Conservation (phyloP, 2,797 vertebrate species). For the Salmo trutta region DNA sequence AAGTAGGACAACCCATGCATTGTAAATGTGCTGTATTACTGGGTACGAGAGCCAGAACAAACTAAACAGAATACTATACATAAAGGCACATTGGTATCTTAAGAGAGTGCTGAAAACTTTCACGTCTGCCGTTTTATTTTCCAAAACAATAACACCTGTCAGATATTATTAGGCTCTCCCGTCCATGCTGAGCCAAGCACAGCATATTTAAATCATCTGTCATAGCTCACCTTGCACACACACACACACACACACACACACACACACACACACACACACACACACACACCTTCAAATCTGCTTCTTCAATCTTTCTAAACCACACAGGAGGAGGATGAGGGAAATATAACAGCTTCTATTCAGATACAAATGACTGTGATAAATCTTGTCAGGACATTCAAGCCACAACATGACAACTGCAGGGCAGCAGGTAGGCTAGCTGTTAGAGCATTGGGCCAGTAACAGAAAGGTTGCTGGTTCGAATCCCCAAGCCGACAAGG, state of each 20-base stretch:
- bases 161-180: neutral
- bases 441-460: neutral
- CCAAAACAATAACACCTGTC: neutral
- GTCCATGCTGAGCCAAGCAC: neutral
- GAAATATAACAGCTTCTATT: constrained; percentile 9
- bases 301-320: constrained; percentile 27
- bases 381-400: too few species aligned
- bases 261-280: too few species aligned
- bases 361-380: constrained; percentile 20
- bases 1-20: too few species aligned
- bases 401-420: neutral
- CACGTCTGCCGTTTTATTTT: neutral
- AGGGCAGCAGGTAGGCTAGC: neutral
- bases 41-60: neutral
- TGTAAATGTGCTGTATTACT: neutral
- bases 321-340: neutral
- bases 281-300: neutral
- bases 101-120: neutral
- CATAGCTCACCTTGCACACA: neutral
- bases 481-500: too few species aligned
- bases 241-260: too few species aligned
- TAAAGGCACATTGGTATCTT: neutral
- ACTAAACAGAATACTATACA: neutral
- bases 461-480: neutral
- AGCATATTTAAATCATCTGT: constrained; percentile 2